These are phyloP conservation scores for Mactra quadrangularis DNA, from an alignment of 1,140 invertebrate species.

Conservation along the genomic window DNA sequence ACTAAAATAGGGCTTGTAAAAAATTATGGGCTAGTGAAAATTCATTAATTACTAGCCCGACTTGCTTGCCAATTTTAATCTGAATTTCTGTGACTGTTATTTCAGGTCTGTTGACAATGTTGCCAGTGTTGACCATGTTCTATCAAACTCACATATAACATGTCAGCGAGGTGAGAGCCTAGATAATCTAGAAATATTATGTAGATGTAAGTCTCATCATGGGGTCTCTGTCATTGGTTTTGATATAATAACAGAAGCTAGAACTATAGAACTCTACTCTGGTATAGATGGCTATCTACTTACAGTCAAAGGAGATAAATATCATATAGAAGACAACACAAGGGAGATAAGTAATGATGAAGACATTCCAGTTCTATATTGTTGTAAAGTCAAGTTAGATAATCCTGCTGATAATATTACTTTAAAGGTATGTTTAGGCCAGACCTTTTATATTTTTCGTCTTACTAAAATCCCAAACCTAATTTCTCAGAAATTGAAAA, in stretches of 20 bases:
- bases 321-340: not conserved
- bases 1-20: too few species aligned
- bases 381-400: conserved; percentile 21
- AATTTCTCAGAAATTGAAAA: too few species aligned
- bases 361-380: not conserved
- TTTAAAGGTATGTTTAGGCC: conserved; percentile 17
- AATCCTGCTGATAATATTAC: not conserved
- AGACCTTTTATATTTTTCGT: not conserved
- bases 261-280: conserved; percentile 32
- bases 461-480: not conserved
- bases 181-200: conserved; percentile 14
- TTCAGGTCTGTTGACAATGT: not conserved
- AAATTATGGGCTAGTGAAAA: too few species aligned
- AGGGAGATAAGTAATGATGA: not conserved
- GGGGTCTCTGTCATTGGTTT: conserved; percentile 26
- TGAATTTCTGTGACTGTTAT: too few species aligned
- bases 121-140: not conserved
- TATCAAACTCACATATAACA: not conserved
- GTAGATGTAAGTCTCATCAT: conserved; percentile 17
- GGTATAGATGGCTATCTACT: conserved; percentile 33
- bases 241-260: conserved; percentile 8
- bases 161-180: not conserved
- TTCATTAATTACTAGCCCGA: too few species aligned
- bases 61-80: too few species aligned
- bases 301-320: conserved; percentile 5